Evolutionary conservation across 2,888 invertebrate species (phyloP).

Genomic region (Polydesmus complanatus): DNA sequence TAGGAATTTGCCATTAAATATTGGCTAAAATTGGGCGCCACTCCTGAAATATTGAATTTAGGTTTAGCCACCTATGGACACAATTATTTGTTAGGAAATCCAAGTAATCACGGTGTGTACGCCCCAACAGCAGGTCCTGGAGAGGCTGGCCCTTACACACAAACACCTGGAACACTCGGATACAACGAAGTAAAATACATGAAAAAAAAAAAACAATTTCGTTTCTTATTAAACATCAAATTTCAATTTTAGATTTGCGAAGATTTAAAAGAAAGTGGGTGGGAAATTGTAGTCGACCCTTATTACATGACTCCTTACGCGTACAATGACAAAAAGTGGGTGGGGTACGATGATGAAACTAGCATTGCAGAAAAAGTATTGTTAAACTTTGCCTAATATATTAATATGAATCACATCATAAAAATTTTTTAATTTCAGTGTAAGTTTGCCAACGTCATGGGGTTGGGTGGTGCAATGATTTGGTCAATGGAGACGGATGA

Average conservation of each 20-base stretch:
- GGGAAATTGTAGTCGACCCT: conserved; percentile 2
- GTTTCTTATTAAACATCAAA: background rate
- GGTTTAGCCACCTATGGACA: conserved; percentile 59
- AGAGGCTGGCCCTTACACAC: conserved; percentile 47
- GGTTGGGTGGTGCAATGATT: conserved; percentile 9
- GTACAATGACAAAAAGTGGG: conserved; percentile 21
- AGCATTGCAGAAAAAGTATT: conserved; percentile 19
- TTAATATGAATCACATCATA: background rate
- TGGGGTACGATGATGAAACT: conserved; percentile 20
- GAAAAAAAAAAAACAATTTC: background rate
- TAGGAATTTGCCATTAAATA: conserved; percentile 35
- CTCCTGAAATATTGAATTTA: conserved; percentile 47
- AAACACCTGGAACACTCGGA: conserved; percentile 48
- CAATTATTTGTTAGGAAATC: conserved; percentile 44
- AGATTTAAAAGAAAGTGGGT: conserved; percentile 6
- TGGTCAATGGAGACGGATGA: conserved; percentile 12
- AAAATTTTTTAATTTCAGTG: conserved; percentile 3
- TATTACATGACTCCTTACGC: conserved; percentile 18
- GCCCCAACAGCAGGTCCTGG: conserved; percentile 45
- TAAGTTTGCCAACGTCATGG: conserved; percentile 1
- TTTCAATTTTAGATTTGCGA: conserved; percentile 9
- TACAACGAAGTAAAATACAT: conserved; percentile 53
- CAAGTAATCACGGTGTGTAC: conserved; percentile 37
- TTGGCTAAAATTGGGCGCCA: conserved; percentile 44
- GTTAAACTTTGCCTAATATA: background rate